phyloP scores from a whole-genome alignment of 30 jellyfish, hydroid and myxozoan genomes.

The Rhopilema esculentum region DNA sequence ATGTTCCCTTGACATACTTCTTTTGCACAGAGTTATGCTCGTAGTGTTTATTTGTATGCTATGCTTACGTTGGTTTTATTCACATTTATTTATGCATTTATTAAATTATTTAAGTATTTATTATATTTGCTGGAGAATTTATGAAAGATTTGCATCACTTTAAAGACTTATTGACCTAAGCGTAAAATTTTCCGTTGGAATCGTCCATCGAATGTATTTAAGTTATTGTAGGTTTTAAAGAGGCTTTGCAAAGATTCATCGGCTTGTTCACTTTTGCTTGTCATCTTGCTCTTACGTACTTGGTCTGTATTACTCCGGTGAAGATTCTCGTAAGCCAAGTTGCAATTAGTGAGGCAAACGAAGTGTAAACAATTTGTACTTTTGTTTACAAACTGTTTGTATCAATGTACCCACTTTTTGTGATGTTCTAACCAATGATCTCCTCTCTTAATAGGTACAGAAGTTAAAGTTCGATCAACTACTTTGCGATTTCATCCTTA shows the following conservation, averaged over 20 bases:
- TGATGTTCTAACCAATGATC: constrained; percentile 5
- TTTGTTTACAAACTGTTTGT: no score
- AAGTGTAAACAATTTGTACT: no score
- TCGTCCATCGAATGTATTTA: not conserved
- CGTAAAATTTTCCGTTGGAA: not conserved
- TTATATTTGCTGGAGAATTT: not conserved
- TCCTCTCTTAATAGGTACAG: constrained; percentile 49
- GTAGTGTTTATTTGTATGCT: not conserved
- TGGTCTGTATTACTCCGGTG: no score
- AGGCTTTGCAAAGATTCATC: not conserved
- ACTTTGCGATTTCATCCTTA: constrained; percentile 76
- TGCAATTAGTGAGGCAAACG: no score
- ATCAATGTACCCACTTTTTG: no score
- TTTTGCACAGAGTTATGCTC: not conserved
- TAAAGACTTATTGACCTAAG: not conserved
- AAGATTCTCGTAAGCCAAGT: no score
- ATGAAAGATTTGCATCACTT: not conserved
- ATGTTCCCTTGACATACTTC: not conserved
- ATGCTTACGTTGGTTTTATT: not conserved
- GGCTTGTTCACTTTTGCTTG: not conserved
- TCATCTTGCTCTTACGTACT: not conserved
- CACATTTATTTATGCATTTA: not conserved
- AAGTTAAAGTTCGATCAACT: constrained; percentile 54
- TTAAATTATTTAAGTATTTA: not conserved
- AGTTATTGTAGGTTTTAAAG: not conserved